Evolutionary conservation across 23 tunicate genomes (phyloP), one percentile per base, ranked within the genome.

Genomic region (Styela plicata): DNA sequence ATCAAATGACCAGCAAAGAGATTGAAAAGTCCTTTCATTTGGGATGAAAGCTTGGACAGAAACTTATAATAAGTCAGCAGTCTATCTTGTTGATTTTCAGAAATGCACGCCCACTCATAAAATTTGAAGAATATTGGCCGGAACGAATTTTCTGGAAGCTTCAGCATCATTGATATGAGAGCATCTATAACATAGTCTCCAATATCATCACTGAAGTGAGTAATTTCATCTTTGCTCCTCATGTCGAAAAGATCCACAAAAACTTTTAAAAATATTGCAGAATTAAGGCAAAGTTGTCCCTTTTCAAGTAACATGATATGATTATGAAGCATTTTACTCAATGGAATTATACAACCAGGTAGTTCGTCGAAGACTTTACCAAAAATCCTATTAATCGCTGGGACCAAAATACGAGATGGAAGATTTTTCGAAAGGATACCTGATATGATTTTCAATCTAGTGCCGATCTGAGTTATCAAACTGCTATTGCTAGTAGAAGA

Each of bases 121-220:
- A 89, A 73, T 74, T 85, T 85, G 34, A 80, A 24, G 64, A 74
- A 90, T 2, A 90, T 37, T 2, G 85, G 79, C 24, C 88, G 75
- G 73, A 90, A 90, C 7, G 62, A 3, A 23, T 74, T 74, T 69
- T 90, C 95, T 0, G 95, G 86, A 1, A 90, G 80, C 36, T 90
- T 90, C 69, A 90, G 7, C 20, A 90, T 35, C 24, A 90, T 37
- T 23, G 70, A 16, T 22, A 90, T 82, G 25, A 79, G 73, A 10
- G 85, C 95, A 0, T 90, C 83, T 0, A 90, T 64, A 10, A 69
- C 52, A 44, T 44, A 13, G 31, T 69, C 71, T 90, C 85, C 89
- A 0, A 85, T 53, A 25, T 80, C 36, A 28, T 67, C 74, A 0
- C 33, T 32, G 25, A 7, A 19, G 67, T 64, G 28, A 57, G 64